Evolutionary conservation across 2,888 invertebrate species (phyloP).

Genomic region (Altica lythri): DNA sequence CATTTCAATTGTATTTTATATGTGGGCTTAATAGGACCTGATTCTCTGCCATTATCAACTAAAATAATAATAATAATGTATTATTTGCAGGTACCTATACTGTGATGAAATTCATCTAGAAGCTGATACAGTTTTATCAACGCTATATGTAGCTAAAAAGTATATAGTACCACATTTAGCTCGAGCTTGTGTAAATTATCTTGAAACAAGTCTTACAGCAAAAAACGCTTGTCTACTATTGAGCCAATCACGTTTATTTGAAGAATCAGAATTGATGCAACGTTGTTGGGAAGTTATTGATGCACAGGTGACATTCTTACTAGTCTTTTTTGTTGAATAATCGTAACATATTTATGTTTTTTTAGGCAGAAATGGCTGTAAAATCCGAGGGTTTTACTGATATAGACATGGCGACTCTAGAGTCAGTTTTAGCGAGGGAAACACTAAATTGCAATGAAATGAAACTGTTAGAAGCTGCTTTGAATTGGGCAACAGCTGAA

Average conservation of each 20-base stretch:
- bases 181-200: conserved; percentile 89
- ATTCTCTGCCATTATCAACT: neutral
- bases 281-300: conserved; percentile 98
- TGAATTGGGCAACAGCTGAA: conserved; percentile 93
- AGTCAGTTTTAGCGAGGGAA: conserved; percentile 88
- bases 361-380: conserved; percentile 92
- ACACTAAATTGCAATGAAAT: conserved; percentile 95
- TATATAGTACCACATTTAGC: conserved; percentile 95
- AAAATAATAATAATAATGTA: conserved; percentile 2
- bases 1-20: too few species aligned
- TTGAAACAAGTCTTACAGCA: conserved; percentile 94
- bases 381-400: conserved; percentile 95
- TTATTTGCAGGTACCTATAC: conserved; percentile 83
- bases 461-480: conserved; percentile 85
- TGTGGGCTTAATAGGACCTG: neutral
- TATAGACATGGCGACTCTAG: conserved; percentile 90
- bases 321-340: neutral
- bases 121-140: conserved; percentile 92
- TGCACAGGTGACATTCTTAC: too few species aligned
- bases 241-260: conserved; percentile 93
- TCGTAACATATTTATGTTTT: conserved; percentile 10
- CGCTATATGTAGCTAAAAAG: conserved; percentile 94
- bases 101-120: conserved; percentile 96
- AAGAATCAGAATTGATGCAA: conserved; percentile 96
- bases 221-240: conserved; percentile 94